Conservation (phyloP, 2,888 invertebrate species). For the Athripsodes cinereus region DNA sequence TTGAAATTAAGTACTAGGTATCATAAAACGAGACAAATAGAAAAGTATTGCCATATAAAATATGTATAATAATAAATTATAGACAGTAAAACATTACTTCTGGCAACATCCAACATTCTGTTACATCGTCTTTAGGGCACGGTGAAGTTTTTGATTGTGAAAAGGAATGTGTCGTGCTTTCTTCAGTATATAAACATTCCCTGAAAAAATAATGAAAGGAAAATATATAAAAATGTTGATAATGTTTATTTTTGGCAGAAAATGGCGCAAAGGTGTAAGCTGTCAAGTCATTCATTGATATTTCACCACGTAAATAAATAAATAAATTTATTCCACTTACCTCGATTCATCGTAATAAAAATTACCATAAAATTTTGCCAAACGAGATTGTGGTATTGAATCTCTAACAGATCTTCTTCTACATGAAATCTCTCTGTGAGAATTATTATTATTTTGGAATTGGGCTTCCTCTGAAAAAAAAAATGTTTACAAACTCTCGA, state of each 20-base stretch:
- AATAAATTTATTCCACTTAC: conserved; percentile 1
- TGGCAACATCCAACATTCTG: conserved; percentile 17
- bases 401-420: conserved; percentile 6
- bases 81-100: conserved; percentile 4
- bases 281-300: too few relatives aligned
- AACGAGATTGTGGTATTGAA: conserved; percentile 10
- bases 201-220: background rate
- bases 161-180: background rate
- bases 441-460: too few relatives aligned
- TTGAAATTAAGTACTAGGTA: too few relatives aligned
- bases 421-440: background rate
- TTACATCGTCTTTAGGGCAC: conserved; percentile 1
- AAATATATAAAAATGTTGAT: too few relatives aligned
- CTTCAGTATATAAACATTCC: background rate
- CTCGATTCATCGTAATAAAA: conserved; percentile 16
- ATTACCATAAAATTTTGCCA: conserved; percentile 15
- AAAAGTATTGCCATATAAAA: too few relatives aligned
- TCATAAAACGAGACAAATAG: too few relatives aligned
- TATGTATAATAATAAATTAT: too few relatives aligned
- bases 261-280: too few relatives aligned
- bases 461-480: too few relatives aligned
- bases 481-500: too few relatives aligned
- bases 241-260: too few relatives aligned
- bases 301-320: too few relatives aligned
- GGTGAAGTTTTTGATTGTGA: background rate